Conservation (phyloP, 2,888 invertebrate species). For the Cryptosula pallasiana region DNA sequence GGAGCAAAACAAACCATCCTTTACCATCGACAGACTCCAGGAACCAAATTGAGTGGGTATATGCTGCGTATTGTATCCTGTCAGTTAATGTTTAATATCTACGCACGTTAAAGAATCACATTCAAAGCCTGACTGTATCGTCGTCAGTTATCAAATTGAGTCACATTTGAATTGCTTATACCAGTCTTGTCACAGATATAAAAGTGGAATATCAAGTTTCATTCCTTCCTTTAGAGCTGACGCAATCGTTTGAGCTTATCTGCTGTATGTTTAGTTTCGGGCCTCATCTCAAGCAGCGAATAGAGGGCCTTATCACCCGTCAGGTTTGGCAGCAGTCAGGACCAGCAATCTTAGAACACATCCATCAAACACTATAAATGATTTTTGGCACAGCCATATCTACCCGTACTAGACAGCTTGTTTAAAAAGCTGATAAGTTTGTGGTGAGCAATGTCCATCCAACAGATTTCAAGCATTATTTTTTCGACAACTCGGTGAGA, state of each 20-base stretch:
- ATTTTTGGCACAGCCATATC: conserved; percentile 7
- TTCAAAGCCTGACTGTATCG: too few species aligned
- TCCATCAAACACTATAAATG: not conserved
- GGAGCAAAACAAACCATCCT: too few species aligned
- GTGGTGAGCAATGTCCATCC: conserved; percentile 18
- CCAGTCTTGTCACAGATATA: too few species aligned
- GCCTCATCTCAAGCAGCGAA: not conserved
- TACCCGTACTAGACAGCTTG: not conserved
- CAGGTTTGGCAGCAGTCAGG: not conserved
- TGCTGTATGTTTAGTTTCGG: not conserved
- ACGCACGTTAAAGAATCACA: too few species aligned
- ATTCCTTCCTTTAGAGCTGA: too few species aligned
- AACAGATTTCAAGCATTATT: not conserved
- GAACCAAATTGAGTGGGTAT: too few species aligned
- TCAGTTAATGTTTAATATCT: too few species aligned
- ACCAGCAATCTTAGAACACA: not conserved
- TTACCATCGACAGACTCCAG: too few species aligned
- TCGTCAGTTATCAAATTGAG: too few species aligned
- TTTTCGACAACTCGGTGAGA: not conserved
- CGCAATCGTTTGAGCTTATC: not conserved
- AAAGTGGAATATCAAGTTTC: too few species aligned
- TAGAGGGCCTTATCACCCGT: not conserved
- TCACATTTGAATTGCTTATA: too few species aligned
- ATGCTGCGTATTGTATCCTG: too few species aligned
- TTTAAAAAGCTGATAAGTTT: conserved; percentile 2